Percentiles rank a stretch among this genome's conserved stretches.
Conservation (phyloP, 2,797 vertebrate genomes). For the Mallotus villosus region DNA sequence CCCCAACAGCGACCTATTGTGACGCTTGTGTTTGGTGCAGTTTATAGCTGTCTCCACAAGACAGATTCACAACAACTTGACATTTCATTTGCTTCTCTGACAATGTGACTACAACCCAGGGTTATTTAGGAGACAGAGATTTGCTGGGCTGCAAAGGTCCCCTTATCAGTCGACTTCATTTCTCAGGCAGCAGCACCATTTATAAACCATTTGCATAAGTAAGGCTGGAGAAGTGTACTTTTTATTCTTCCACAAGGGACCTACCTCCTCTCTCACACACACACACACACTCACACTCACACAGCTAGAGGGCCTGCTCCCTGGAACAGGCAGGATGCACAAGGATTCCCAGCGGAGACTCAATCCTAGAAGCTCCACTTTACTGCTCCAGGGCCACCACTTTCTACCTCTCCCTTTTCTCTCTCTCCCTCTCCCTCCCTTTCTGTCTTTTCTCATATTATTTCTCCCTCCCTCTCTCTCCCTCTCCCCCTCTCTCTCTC, state of each 20-base stretch:
- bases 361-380: conserved; percentile 46
- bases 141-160: neutral
- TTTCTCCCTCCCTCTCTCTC: no score
- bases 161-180: conserved; percentile 26
- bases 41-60: neutral
- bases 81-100: neutral
- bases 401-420: neutral
- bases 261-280: neutral
- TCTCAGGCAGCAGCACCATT: conserved; percentile 44
- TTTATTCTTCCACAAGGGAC: conserved; percentile 26
- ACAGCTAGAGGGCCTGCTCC: neutral
- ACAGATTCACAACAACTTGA: neutral
- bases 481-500: no score
- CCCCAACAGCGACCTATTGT: no score
- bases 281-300: conserved; percentile 1
- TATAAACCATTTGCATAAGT: conserved; percentile 46
- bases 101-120: neutral
- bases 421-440: conserved; percentile 17
- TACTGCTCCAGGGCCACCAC: conserved; percentile 38
- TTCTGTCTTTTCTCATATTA: conserved; percentile 18
- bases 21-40: no score
- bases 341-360: conserved; percentile 52
- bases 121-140: neutral
- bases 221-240: conserved; percentile 33
- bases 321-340: conserved; percentile 11